These are phyloP conservation scores for Peromyscus californicus DNA, from an alignment of 2,113 vertebrate genomes.

Conservation along the genomic window DNA sequence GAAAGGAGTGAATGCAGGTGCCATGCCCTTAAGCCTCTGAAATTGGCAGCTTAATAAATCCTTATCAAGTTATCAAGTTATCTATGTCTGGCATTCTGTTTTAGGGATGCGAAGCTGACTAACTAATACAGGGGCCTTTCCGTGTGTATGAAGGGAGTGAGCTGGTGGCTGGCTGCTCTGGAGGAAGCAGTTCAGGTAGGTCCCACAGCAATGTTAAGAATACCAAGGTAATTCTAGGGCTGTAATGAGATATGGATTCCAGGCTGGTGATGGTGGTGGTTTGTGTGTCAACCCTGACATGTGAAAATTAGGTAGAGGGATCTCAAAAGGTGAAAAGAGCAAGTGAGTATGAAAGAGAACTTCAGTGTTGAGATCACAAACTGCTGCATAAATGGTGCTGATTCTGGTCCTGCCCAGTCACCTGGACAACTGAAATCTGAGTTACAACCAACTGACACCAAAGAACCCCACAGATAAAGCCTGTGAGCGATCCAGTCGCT, in stretches of 20 bases:
- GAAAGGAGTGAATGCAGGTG: background rate
- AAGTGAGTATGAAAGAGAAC: background rate
- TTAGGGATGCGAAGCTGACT: background rate
- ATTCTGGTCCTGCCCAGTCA: background rate
- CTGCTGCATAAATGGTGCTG: background rate
- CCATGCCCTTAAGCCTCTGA: background rate
- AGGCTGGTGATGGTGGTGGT: background rate
- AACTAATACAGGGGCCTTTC: background rate
- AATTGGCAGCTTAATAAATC: background rate
- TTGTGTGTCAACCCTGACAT: background rate
- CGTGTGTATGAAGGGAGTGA: background rate
- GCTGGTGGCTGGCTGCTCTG: background rate
- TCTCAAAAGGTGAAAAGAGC: background rate
- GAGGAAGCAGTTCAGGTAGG: background rate
- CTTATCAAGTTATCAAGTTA: background rate
- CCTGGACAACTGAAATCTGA: background rate
- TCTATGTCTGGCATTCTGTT: background rate
- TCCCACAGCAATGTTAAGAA: background rate
- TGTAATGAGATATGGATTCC: background rate
- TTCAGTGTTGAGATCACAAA: background rate
- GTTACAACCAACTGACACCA: background rate
- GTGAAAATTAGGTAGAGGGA: background rate
- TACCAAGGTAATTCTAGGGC: background rate
- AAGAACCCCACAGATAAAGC: background rate
- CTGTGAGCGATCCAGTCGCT: background rate